Percentiles rank a stretch among this genome's conserved stretches.
Evolutionary conservation across 2,113 vertebrate genomes (phyloP).

Genomic region (Geothlypis trichas): DNA sequence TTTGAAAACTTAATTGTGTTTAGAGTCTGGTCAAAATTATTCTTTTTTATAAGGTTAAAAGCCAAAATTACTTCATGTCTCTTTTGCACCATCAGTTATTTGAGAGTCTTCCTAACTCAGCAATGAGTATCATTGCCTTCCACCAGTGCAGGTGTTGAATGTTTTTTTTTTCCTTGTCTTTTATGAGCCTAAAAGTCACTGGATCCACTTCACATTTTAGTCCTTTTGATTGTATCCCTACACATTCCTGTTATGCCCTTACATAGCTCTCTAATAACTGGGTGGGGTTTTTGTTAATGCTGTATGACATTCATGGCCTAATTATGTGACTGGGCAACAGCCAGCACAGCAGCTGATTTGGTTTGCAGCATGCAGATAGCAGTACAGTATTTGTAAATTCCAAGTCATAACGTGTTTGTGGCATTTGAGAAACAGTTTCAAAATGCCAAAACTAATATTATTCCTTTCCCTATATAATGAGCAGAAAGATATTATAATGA

Average conservation of each 20-base stretch:
- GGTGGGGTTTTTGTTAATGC: background rate
- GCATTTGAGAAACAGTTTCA: background rate
- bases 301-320: background rate
- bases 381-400: background rate
- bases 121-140: background rate
- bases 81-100: background rate
- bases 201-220: background rate
- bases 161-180: background rate
- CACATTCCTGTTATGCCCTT: background rate
- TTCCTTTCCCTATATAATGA: background rate
- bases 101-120: background rate
- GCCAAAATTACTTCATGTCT: background rate
- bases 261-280: background rate
- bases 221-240: background rate
- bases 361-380: background rate
- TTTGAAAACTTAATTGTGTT: background rate
- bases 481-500: background rate
- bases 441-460: background rate
- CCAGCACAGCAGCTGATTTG: background rate
- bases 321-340: background rate
- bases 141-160: background rate
- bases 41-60: background rate
- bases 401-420: background rate
- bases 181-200: background rate
- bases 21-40: background rate